Evolutionary conservation across 2,888 invertebrate genomes (phyloP).

Genomic region (Rotaria sp.): DNA sequence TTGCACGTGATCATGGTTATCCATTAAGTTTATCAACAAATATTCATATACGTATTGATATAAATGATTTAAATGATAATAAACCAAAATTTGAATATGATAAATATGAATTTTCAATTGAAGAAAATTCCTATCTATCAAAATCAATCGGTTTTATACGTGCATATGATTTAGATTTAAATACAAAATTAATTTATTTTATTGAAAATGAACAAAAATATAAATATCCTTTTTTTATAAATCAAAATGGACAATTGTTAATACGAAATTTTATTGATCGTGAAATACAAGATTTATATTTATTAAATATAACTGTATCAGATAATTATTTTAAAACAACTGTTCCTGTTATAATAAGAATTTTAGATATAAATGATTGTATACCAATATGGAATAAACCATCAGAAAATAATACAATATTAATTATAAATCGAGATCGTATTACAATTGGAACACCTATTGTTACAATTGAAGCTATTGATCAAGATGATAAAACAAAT

Average conservation of each 20-base stretch:
- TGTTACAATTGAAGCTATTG: background rate
- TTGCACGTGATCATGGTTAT: slow-evolving; percentile 7
- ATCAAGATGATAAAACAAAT: background rate
- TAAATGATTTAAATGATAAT: slow-evolving; percentile 20
- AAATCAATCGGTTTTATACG: background rate
- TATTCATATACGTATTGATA: background rate
- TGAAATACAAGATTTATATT: background rate
- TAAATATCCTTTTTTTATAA: background rate
- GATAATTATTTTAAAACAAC: background rate
- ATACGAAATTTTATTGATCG: background rate
- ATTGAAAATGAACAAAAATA: background rate
- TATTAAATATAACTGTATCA: background rate
- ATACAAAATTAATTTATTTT: background rate
- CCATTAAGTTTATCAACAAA: background rate
- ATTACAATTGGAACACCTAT: background rate
- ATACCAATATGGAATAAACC: background rate
- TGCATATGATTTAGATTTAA: background rate
- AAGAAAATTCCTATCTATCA: background rate
- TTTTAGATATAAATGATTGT: background rate
- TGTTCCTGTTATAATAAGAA: background rate
- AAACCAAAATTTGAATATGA: background rate
- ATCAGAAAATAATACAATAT: background rate
- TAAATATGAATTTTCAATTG: background rate
- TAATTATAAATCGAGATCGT: background rate
- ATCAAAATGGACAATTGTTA: background rate